Conservation (phyloP, 2,113 vertebrate genomes). For the rat (Rattus norvegicus) region GRCr8 NC_086019.1:179143001-179143500, state of each 20-base stretch:
- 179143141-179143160: conserved; percentile 27
- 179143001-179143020: not conserved
- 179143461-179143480: not conserved
- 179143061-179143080: not conserved
- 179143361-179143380: too few species aligned
- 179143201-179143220: conserved; percentile 3
- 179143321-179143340: not conserved
- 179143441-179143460: not conserved
- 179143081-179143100: not conserved
- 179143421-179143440: not conserved
- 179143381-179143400: rapidly evolving
- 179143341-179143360: not conserved
- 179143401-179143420: not conserved
- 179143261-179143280: not conserved
- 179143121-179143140: not conserved
- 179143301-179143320: too few species aligned
- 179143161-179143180: not conserved
- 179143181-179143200: not conserved
- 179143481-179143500: conserved; percentile 1
- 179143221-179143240: not conserved
- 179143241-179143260: not conserved
- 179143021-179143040: not conserved
- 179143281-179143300: not conserved
- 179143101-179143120: not conserved
- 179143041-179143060: not conserved